These are phyloP conservation scores for Marmota flaviventris DNA, from an alignment of 2,113 vertebrate species.

Conservation along the genomic window DNA sequence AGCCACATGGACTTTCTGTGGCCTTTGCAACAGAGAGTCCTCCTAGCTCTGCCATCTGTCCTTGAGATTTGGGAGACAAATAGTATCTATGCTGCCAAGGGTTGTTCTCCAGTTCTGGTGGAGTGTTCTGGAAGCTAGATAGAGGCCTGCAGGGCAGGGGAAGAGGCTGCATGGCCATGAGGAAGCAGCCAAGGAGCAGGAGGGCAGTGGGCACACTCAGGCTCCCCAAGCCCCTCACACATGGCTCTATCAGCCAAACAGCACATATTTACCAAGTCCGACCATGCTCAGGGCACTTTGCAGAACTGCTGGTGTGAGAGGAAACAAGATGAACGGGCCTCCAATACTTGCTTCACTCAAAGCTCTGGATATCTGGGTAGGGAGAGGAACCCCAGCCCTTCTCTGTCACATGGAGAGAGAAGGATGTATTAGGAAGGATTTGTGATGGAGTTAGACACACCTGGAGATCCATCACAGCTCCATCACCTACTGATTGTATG, in stretches of 20 bases:
- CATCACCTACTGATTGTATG: neutral
- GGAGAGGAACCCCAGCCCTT: neutral
- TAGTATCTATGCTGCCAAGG: constrained; percentile 3
- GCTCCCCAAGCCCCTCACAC: neutral
- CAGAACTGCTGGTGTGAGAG: neutral
- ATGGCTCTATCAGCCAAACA: neutral
- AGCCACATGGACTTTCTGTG: neutral
- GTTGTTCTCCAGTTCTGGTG: neutral
- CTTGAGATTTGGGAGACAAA: constrained; percentile 39
- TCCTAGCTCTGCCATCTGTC: constrained; percentile 61
- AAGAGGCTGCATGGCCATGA: neutral
- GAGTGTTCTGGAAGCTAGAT: neutral
- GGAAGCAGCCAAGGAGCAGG: neutral
- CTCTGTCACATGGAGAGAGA: neutral
- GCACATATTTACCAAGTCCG: neutral
- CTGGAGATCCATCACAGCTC: neutral
- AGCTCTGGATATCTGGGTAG: neutral
- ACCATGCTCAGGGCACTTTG: neutral
- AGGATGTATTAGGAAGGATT: too few relatives aligned
- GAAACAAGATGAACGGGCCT: neutral
- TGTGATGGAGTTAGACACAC: neutral
- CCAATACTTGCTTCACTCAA: neutral
- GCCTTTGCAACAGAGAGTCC: constrained; percentile 29
- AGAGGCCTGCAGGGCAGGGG: neutral
- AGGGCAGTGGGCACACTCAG: too few relatives aligned